Conservation (phyloP, 2,113 vertebrate genomes). For the Smithornis capensis region DNA sequence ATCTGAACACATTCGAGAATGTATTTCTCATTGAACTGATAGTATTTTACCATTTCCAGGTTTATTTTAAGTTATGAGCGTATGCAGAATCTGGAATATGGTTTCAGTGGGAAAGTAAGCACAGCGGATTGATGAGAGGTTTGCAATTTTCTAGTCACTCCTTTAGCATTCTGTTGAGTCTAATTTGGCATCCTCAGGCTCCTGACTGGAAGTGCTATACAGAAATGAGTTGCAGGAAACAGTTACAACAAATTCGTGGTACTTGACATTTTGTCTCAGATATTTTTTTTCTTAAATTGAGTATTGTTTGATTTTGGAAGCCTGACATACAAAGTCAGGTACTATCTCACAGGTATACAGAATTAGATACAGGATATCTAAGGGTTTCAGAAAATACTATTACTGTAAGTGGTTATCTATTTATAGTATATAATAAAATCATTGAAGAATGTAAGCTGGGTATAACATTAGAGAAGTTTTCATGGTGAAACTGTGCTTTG, state of each 20-base stretch:
- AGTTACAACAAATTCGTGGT: not conserved
- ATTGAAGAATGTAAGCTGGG: not conserved
- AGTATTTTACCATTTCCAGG: not conserved
- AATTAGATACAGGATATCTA: not conserved
- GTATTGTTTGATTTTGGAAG: not conserved
- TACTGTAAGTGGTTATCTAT: not conserved
- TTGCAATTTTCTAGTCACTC: slow-evolving; percentile 30
- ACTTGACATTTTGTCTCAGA: not conserved
- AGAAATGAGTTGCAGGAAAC: not conserved
- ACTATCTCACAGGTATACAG: not conserved
- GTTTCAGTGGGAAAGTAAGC: slow-evolving; percentile 32
- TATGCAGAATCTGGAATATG: slow-evolving; percentile 24
- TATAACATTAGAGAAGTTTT: not conserved
- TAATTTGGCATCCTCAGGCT: slow-evolving; percentile 26
- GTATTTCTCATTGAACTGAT: not conserved
- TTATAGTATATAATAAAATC: not conserved
- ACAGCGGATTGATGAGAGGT: slow-evolving; percentile 30
- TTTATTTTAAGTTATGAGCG: slow-evolving; percentile 13
- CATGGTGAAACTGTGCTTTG: not conserved
- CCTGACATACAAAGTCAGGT: not conserved
- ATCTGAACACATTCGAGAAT: not conserved
- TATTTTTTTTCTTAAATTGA: not conserved
- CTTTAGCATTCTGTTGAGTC: not conserved
- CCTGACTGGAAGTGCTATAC: not conserved
- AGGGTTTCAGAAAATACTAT: not conserved